phyloP scores from a whole-genome alignment of 2,797 vertebrate species.

The Ibycter americanus region DNA sequence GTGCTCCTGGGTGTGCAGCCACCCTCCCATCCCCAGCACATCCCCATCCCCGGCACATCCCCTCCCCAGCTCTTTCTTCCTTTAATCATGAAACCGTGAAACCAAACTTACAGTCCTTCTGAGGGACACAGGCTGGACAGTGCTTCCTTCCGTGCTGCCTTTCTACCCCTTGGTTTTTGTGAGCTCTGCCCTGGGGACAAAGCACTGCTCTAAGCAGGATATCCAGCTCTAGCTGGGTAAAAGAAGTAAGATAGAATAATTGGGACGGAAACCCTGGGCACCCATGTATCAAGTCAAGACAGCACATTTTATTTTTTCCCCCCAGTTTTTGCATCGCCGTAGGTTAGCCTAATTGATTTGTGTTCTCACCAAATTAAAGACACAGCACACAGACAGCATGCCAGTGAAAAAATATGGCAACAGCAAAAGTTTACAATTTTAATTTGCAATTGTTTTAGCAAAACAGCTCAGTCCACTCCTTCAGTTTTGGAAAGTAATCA shows the following conservation, averaged over 20 bases:
- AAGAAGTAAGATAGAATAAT: neutral
- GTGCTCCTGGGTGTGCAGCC: neutral
- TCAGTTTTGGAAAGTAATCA: slow-evolving; percentile 71
- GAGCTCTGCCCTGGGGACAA: neutral
- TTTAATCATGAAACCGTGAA: neutral
- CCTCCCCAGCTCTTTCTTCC: neutral
- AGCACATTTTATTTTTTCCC: neutral
- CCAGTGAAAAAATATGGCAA: slow-evolving; percentile 68
- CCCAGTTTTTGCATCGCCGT: neutral
- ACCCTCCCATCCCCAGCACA: neutral
- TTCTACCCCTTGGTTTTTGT: neutral
- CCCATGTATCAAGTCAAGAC: neutral
- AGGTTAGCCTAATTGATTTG: slow-evolving; percentile 59
- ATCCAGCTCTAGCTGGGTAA: neutral
- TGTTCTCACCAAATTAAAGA: slow-evolving; percentile 44
- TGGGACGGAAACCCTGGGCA: neutral
- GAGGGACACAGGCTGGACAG: neutral
- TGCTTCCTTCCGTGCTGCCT: neutral
- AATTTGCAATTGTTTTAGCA: slow-evolving; percentile 73
- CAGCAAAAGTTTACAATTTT: slow-evolving; percentile 71
- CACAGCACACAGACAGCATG: slow-evolving; percentile 16
- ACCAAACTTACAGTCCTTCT: neutral
- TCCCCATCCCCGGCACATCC: too few relatives aligned
- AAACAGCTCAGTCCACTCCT: slow-evolving; percentile 76
- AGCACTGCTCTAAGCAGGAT: neutral